Conservation (phyloP, 2,888 invertebrate genomes). For the Frankliniella intonsa region DNA sequence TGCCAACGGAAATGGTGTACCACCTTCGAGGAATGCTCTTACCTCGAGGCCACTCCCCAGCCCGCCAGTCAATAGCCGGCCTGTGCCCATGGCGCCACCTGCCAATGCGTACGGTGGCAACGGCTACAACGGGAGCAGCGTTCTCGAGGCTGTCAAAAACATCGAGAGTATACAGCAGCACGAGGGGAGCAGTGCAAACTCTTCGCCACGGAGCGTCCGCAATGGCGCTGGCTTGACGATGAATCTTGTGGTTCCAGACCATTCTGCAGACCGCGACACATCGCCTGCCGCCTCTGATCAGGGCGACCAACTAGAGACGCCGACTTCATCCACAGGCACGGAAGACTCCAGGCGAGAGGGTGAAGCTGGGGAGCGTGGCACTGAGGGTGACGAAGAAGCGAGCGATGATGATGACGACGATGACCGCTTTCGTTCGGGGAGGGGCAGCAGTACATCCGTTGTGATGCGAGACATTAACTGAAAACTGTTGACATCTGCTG, state of each 20-base stretch:
- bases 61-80: neutral
- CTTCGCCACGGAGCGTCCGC: neutral
- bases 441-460: slow-evolving; percentile 34
- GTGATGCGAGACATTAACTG: slow-evolving; percentile 34
- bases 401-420: slow-evolving; percentile 35
- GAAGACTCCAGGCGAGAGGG: slow-evolving; percentile 37
- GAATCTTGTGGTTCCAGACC: neutral
- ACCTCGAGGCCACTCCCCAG: neutral
- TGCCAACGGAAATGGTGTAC: neutral
- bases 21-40: neutral
- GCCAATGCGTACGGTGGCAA: neutral
- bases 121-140: neutral
- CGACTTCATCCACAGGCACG: slow-evolving; percentile 40
- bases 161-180: slow-evolving; percentile 3
- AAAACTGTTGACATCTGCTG: slow-evolving; percentile 33
- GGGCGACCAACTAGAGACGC: slow-evolving; percentile 37
- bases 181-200: neutral
- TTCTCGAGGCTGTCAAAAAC: neutral
- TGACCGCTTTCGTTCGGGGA: slow-evolving; percentile 28
- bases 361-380: slow-evolving; percentile 39
- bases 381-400: slow-evolving; percentile 40
- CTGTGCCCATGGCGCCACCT: neutral
- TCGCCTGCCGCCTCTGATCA: slow-evolving; percentile 32
- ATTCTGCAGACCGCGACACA: slow-evolving; percentile 26
- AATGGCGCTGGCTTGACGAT: neutral